Conservation (phyloP, 2,797 vertebrate genomes). For the Gambelia wislizenii region DNA sequence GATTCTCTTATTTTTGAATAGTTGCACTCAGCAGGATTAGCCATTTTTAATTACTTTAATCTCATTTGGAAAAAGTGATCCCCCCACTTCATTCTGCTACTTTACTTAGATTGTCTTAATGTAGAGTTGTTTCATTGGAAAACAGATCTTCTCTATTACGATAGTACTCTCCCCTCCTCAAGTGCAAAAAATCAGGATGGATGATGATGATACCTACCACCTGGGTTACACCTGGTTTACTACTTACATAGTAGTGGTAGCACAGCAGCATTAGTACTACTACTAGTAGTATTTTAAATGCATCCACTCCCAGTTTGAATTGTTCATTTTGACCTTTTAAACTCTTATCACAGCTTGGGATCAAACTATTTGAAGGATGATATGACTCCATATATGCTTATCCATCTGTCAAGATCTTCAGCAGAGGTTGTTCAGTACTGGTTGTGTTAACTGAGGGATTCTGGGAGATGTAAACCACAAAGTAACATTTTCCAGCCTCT, state of each 20-base stretch:
- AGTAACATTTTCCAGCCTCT: too few relatives aligned
- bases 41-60: slow-evolving; percentile 96
- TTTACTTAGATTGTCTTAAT: slow-evolving; percentile 83
- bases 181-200: slow-evolving; percentile 37
- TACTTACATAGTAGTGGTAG: too few relatives aligned
- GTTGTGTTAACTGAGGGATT: too few relatives aligned
- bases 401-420: neutral
- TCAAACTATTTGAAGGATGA: neutral
- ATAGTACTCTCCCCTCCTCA: slow-evolving; percentile 28
- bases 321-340: neutral
- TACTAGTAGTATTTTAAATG: too few relatives aligned
- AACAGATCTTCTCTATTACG: slow-evolving; percentile 50
- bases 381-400: neutral
- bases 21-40: slow-evolving; percentile 94
- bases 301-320: neutral
- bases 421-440: neutral
- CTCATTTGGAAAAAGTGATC: slow-evolving; percentile 88
- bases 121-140: slow-evolving; percentile 68
- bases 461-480: too few relatives aligned
- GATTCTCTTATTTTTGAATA: slow-evolving; percentile 90
- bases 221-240: too few relatives aligned
- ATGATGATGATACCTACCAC: too few relatives aligned
- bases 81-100: slow-evolving; percentile 79
- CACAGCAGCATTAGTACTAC: too few relatives aligned
- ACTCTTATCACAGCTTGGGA: neutral